Evolutionary conservation across 2,113 vertebrate species (phyloP).

Genomic region (Ctenomys sociabilis): DNA sequence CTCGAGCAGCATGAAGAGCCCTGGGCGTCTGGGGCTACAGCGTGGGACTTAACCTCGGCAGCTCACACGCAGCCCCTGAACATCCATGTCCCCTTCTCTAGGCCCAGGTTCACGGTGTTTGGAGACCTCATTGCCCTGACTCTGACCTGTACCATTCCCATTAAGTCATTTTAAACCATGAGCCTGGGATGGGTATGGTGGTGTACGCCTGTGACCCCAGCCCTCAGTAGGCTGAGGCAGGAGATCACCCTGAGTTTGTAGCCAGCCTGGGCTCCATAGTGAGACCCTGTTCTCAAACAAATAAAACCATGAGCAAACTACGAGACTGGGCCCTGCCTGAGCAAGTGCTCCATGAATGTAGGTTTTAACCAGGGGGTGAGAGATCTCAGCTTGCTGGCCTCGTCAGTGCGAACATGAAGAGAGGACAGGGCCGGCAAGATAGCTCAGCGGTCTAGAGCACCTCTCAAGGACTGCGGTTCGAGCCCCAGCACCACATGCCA

Average conservation of each 20-base stretch:
- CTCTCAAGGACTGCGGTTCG: no score
- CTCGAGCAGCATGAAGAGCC: rapidly evolving
- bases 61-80: rapidly evolving
- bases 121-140: background rate
- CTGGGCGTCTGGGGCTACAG: background rate
- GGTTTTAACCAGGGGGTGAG: background rate
- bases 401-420: background rate
- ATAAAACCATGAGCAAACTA: background rate
- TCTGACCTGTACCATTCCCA: rapidly evolving
- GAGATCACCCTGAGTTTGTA: background rate
- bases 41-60: background rate
- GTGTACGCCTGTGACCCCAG: background rate
- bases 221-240: background rate
- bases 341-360: background rate
- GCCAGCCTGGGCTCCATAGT: background rate
- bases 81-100: background rate
- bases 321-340: background rate
- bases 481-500: no score
- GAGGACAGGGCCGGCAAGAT: no score
- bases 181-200: background rate
- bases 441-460: no score
- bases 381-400: background rate
- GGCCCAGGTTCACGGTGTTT: rapidly evolving
- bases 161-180: rapidly evolving
- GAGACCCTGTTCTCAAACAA: background rate